Conservation (phyloP, 2,888 invertebrate genomes). For the Chymomyza procnemis region DNA sequence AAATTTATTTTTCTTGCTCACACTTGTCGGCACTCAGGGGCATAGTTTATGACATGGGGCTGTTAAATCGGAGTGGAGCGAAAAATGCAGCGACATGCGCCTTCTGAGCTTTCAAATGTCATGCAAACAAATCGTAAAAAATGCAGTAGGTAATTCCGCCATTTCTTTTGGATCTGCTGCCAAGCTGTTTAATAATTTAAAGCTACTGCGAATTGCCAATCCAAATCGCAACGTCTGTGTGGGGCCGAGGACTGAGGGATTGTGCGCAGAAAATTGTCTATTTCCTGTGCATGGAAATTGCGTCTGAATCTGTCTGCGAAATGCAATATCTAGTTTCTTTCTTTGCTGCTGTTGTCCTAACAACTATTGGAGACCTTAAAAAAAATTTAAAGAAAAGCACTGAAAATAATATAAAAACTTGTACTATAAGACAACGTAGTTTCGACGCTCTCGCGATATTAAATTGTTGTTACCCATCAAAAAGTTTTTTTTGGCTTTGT, state of each 20-base stretch:
- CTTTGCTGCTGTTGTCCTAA: background rate
- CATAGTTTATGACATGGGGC: conserved; percentile 63
- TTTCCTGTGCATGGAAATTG: conserved; percentile 45
- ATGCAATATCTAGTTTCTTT: background rate
- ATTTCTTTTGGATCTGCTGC: background rate
- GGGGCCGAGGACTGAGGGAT: background rate
- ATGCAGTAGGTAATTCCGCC: conserved; percentile 20
- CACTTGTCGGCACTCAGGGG: conserved; percentile 64
- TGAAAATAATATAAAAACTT: background rate
- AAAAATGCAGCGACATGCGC: conserved; percentile 30
- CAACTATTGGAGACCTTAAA: background rate
- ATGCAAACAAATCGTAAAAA: conserved; percentile 14
- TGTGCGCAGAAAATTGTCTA: conserved; percentile 50
- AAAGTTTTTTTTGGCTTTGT: no score
- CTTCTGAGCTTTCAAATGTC: conserved; percentile 30
- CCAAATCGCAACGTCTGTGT: background rate
- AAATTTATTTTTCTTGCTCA: conserved; percentile 65
- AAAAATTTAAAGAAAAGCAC: background rate
- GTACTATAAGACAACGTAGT: background rate
- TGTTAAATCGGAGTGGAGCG: conserved; percentile 14
- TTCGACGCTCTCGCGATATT: background rate
- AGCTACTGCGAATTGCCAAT: background rate
- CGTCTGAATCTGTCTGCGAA: background rate
- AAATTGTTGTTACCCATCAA: no score
- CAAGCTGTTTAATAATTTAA: conserved; percentile 16